Evolutionary conservation across 2,888 invertebrate genomes (phyloP).

Genomic region (Neelides folsomi): DNA sequence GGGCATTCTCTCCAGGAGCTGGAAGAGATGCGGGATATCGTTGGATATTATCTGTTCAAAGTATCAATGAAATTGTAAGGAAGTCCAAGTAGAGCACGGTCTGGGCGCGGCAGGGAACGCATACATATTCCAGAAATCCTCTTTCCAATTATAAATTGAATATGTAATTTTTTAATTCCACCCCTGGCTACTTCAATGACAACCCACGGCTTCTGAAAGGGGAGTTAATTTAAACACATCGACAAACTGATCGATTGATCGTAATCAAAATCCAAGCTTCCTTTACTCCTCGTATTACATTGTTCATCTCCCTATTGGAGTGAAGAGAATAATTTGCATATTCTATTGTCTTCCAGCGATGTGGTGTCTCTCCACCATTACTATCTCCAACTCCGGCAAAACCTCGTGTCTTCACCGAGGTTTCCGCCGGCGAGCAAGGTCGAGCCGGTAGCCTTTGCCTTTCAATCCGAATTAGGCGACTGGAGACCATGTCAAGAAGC

Average conservation of each 20-base stretch:
- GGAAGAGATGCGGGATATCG: background rate
- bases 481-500: slow-evolving; percentile 26
- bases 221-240: too few species aligned
- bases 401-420: slow-evolving; percentile 44
- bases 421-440: slow-evolving; percentile 24
- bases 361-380: slow-evolving; percentile 85
- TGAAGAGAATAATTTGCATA: background rate
- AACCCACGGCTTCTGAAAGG: too few species aligned
- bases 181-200: too few species aligned
- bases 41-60: background rate
- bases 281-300: too few species aligned
- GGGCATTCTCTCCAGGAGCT: background rate
- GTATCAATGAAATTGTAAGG: background rate
- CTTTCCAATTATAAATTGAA: too few species aligned
- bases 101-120: slow-evolving; percentile 4
- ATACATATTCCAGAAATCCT: background rate
- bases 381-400: slow-evolving; percentile 85
- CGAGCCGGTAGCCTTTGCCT: slow-evolving; percentile 30
- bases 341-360: slow-evolving; percentile 45
- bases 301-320: too few species aligned
- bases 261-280: too few species aligned
- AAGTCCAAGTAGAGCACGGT: slow-evolving; percentile 5
- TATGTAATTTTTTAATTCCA: too few species aligned
- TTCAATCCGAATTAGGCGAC: slow-evolving; percentile 31
- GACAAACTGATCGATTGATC: too few species aligned